phyloP scores from a whole-genome alignment of 2,113 vertebrate genomes.

The Penelope pileata region DNA sequence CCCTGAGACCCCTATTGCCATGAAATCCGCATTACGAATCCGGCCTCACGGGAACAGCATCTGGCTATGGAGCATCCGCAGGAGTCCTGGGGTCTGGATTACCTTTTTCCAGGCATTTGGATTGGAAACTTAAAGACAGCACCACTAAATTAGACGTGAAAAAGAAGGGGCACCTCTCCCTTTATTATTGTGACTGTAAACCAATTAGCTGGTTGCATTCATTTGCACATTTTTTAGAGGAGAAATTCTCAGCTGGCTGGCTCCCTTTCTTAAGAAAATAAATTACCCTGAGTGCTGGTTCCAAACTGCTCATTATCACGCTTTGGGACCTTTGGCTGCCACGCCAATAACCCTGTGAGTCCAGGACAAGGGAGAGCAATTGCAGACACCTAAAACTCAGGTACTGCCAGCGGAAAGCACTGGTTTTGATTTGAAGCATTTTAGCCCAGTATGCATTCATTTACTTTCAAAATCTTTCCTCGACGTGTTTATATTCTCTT shows the following conservation, averaged over 20 bases:
- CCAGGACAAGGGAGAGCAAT: background rate
- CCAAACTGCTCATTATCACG: background rate
- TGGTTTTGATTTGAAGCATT: background rate
- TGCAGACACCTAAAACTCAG: background rate
- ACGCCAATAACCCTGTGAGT: background rate
- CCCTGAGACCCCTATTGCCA: background rate
- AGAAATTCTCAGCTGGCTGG: background rate
- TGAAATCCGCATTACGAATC: background rate
- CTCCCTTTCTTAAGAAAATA: background rate
- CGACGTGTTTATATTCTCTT: background rate
- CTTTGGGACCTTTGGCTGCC: background rate
- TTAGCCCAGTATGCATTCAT: background rate
- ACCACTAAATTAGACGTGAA: rapidly evolving
- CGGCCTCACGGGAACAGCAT: background rate
- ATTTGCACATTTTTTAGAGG: background rate
- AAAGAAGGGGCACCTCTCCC: background rate
- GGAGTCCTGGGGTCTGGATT: background rate
- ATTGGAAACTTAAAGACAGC: background rate
- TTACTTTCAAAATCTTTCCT: background rate
- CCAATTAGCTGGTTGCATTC: background rate
- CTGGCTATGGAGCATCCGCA: background rate
- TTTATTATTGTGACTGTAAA: background rate
- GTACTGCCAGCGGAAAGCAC: background rate
- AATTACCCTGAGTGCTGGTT: background rate
- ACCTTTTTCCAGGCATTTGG: background rate